Evolutionary conservation across 2,797 vertebrate genomes (phyloP), one percentile per base, ranked within the genome.

Genomic region (Channa striata): DNA sequence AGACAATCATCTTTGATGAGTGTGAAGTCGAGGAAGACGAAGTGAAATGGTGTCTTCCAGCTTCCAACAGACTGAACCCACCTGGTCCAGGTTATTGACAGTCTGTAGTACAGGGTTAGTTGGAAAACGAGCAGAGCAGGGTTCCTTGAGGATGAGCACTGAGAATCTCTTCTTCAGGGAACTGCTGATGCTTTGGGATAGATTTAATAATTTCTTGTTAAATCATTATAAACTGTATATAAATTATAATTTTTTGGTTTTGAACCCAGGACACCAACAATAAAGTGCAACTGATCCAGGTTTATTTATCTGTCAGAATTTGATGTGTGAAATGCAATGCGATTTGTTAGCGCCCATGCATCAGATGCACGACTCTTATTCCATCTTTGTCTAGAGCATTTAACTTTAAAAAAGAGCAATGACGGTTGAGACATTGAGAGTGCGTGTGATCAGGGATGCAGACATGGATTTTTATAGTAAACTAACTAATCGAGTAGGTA

Each of bases 281-380:
- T 59, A 46, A 60, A 76, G 69, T 44, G 53, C 30, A 4, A 34
- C 78, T 77, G 54, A 70, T 83, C 70, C 72, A 56, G 78, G 48
- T 85, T 80, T 67, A 69, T 74, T 73, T 53, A 33, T 78, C 78
- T 67, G 56, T 68, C 59, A 17, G 43, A 42, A 39, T 49, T 59
- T 62, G 8, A 70, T 7, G 2, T 49, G 23, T 54, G 50, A 23
- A 8, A 12, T 42, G 33, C 53, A 65, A 17, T 13, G 39, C 58
- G 25, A 33, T 65, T 58, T 13, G 59, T 9, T 20, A 16, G 61
- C 34, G 53, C 46, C 53, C 50, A 17, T 3, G 17, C 51, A 68
- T 68, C 33, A 57, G 61, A 80, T 54, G 59, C 13, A 20, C 11
- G 30, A 39, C 43, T 39, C 37, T 43, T 10, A 30, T 34, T 2